A percentile compares a stretch with the other conserved stretches of the same genome.
Evolutionary conservation across 2,113 vertebrate species (phyloP).

Genomic region (Misgurnus anguillicaudatus): DNA sequence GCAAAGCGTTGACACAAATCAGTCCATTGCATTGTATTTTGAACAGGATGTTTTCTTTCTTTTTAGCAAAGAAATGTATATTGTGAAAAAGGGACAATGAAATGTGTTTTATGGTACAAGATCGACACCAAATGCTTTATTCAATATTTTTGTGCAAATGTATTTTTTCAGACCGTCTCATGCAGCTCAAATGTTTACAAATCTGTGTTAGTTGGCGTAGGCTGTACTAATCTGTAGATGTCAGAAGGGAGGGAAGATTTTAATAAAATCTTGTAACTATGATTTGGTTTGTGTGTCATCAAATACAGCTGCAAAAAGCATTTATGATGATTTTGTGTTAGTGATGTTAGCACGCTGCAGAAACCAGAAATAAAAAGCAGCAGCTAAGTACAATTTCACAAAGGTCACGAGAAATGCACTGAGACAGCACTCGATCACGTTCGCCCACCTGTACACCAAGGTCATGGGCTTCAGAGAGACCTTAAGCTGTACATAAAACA

Average conservation of each 20-base stretch:
- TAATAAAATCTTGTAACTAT: constrained; percentile 52
- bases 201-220: constrained; percentile 67
- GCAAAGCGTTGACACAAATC: too few relatives aligned
- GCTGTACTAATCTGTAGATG: constrained; percentile 54
- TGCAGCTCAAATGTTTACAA: constrained; percentile 74
- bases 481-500: neutral
- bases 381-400: neutral
- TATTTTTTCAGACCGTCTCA: constrained; percentile 58
- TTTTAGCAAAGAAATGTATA: neutral
- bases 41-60: constrained; percentile 13
- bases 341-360: constrained; percentile 10
- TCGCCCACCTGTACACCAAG: neutral
- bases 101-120: neutral
- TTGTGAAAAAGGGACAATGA: neutral
- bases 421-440: neutral
- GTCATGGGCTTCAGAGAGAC: constrained; percentile 3
- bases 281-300: neutral
- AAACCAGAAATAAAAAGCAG: neutral
- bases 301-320: neutral
- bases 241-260: constrained; percentile 55
- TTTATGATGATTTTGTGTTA: constrained; percentile 6
- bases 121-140: constrained; percentile 37
- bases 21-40: neutral
- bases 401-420: neutral
- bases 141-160: constrained; percentile 56